These are phyloP conservation scores for Aplodontia rufa DNA, from an alignment of 2,113 vertebrate species.

Conservation along the genomic window DNA sequence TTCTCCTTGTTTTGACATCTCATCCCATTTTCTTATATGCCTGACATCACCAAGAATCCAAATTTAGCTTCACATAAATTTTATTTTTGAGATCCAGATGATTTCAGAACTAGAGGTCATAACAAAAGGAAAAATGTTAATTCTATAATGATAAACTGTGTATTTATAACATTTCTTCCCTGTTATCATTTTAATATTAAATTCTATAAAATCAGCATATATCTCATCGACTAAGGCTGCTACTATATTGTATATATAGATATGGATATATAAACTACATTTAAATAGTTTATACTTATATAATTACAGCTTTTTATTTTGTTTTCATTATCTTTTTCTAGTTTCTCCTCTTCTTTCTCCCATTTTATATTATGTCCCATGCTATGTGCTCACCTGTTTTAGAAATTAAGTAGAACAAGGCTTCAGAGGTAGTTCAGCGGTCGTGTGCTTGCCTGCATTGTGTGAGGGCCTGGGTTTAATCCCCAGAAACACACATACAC, in stretches of 20 bases:
- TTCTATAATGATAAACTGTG: constrained; percentile 14
- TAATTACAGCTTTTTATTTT: not conserved
- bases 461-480: not conserved
- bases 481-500: not conserved
- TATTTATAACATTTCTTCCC: not conserved
- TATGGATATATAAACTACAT: not conserved
- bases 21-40: constrained; percentile 43
- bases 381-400: not conserved
- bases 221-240: not conserved
- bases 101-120: constrained; percentile 52
- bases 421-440: not conserved
- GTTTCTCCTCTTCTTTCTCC: not conserved
- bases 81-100: constrained; percentile 40
- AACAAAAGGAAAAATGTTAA: constrained; percentile 23
- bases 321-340: not conserved
- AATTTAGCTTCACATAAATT: constrained; percentile 68
- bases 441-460: too few species aligned
- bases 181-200: constrained; percentile 21
- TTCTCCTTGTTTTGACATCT: constrained; percentile 70
- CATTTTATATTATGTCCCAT: not conserved
- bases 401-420: not conserved
- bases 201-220: not conserved
- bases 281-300: not conserved
- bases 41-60: constrained; percentile 65
- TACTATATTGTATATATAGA: too few species aligned